phyloP scores from a whole-genome alignment of 1,140 invertebrate species.

The Caenorhabditis tropicalis region DNA sequence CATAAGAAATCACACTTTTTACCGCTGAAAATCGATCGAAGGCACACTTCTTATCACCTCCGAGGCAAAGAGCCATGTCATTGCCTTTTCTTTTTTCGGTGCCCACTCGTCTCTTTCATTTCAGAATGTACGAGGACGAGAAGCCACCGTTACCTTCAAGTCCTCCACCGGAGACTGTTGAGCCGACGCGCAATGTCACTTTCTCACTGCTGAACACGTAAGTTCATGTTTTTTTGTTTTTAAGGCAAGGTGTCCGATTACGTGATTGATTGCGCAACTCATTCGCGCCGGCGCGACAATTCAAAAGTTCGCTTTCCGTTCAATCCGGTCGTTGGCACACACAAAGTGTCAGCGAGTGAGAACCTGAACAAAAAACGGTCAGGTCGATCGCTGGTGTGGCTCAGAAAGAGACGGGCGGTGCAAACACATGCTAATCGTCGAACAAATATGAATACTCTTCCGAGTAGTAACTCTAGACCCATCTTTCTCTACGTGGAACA shows the following conservation, averaged over 20 bases:
- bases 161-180: not conserved
- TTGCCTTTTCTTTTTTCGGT: not conserved
- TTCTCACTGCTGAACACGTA: not conserved
- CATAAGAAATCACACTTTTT: constrained; percentile 9
- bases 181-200: not conserved
- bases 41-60: not conserved
- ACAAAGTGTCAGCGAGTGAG: not conserved
- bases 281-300: not conserved
- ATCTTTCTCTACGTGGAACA: not conserved
- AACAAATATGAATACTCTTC: constrained; percentile 1
- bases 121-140: not conserved
- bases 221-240: not conserved
- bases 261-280: not conserved
- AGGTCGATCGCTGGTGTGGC: not conserved
- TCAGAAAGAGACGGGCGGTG: not conserved
- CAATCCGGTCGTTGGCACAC: not conserved
- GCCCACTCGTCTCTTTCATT: not conserved
- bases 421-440: constrained; percentile 32
- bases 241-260: constrained; percentile 15
- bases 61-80: not conserved
- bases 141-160: not conserved
- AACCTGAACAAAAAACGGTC: constrained; percentile 42
- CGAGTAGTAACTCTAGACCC: not conserved
- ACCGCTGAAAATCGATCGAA: constrained; percentile 9
- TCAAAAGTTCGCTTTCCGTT: not conserved